Conservation (phyloP, 2,113 vertebrate species). For the Tapirus terrestris region DNA sequence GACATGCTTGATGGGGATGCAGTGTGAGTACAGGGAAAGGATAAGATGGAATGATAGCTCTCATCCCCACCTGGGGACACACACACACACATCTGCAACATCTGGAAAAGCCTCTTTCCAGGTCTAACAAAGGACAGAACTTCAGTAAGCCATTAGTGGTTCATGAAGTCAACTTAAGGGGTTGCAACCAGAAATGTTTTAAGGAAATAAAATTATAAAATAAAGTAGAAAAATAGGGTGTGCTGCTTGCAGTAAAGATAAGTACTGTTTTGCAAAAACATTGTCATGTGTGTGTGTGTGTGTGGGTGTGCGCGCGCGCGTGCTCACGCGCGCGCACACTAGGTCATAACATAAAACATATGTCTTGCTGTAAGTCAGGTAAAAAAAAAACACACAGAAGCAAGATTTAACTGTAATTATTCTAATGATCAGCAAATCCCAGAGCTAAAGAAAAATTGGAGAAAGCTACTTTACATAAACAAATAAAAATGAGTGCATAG, state of each 20-base stretch:
- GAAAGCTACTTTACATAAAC: background rate
- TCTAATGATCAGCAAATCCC: background rate
- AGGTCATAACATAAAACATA: background rate
- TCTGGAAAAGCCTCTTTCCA: background rate
- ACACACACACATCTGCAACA: background rate
- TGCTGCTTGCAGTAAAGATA: background rate
- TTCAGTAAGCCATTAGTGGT: background rate
- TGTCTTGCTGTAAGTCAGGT: background rate
- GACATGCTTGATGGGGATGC: background rate
- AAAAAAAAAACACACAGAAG: slow-evolving; percentile 15
- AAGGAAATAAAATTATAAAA: slow-evolving; percentile 9
- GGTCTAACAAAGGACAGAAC: background rate
- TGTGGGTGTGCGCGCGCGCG: background rate
- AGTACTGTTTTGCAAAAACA: background rate
- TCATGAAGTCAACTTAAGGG: background rate
- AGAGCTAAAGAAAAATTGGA: background rate
- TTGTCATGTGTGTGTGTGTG: background rate
- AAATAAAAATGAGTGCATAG: background rate
- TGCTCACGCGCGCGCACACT: no score
- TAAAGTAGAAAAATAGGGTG: background rate
- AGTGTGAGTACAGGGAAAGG: background rate
- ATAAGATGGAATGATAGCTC: background rate
- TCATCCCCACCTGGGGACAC: background rate
- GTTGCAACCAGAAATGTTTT: background rate
- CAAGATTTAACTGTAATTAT: background rate